Percentiles rank a stretch among this genome's conserved stretches.
These are phyloP conservation scores for Sipunculus nudus DNA, from an alignment of 2,888 invertebrate species.

Conservation along the genomic window DNA sequence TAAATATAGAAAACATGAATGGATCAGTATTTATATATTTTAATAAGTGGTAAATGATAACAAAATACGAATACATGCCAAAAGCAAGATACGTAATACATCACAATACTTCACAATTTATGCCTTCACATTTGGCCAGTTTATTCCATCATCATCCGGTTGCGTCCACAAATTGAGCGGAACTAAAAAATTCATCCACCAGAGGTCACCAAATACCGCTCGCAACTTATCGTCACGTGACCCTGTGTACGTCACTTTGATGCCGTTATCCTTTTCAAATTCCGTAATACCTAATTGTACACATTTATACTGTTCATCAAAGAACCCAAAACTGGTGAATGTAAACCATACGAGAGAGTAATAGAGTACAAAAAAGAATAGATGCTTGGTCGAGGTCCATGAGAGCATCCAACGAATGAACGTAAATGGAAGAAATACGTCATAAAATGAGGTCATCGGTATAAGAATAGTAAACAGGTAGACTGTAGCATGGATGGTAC, in stretches of 20 bases:
- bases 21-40: too few relatives aligned
- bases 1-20: too few relatives aligned
- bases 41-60: too few relatives aligned
- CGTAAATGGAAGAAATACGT: conserved; percentile 48
- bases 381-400: conserved; percentile 26
- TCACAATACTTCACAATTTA: too few relatives aligned
- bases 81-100: too few relatives aligned
- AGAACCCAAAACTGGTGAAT: conserved; percentile 43
- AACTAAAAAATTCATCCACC: conserved; percentile 50
- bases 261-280: conserved; percentile 50
- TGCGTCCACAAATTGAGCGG: conserved; percentile 50
- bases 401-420: conserved; percentile 45
- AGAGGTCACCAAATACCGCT: conserved; percentile 52
- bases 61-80: too few relatives aligned
- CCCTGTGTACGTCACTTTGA: conserved; percentile 46
- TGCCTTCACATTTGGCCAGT: conserved; percentile 42
- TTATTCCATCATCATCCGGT: conserved; percentile 49
- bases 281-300: conserved; percentile 49
- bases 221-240: conserved; percentile 38
- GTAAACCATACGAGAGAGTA: conserved; percentile 48
- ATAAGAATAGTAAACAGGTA: conserved; percentile 24
- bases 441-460: conserved; percentile 35
- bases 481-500: conserved; percentile 15
- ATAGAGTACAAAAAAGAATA: conserved; percentile 40
- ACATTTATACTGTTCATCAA: conserved; percentile 39